phyloP scores from a whole-genome alignment of 2,113 vertebrate species.

The Melanerpes formicivorus region DNA sequence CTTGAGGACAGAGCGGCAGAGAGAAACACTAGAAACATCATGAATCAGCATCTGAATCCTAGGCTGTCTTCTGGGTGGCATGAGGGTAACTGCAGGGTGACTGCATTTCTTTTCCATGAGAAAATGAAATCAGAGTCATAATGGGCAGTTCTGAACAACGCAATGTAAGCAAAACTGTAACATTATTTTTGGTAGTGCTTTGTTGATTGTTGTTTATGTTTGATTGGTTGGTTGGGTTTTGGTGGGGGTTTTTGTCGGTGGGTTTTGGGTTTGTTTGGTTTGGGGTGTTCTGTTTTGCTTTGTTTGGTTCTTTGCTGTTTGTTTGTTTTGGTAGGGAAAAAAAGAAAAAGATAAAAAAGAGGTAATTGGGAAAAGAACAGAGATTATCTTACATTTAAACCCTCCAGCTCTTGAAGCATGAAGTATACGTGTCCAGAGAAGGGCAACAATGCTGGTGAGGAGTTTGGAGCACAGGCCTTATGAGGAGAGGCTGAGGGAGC shows the following conservation, averaged over 20 bases:
- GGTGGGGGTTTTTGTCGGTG: background rate
- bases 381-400: background rate
- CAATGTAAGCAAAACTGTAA: background rate
- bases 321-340: no score
- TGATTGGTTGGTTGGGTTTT: background rate
- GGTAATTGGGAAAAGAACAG: background rate
- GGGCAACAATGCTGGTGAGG: no score
- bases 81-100: background rate
- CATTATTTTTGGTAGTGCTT: background rate
- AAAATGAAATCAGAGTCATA: background rate
- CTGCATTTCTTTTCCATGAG: background rate
- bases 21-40: background rate
- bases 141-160: background rate
- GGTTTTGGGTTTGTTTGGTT: no score
- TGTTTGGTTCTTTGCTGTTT: no score
- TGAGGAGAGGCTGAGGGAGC: no score
- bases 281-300: background rate
- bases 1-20: background rate
- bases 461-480: no score
- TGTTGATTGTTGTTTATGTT: background rate
- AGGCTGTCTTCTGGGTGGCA: background rate
- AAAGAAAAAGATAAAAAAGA: background rate
- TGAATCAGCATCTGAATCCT: background rate
- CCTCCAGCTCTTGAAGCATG: background rate
- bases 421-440: no score